These are phyloP conservation scores for Takifugu rubripes DNA, from an alignment of 2,797 vertebrate genomes.

Conservation along the genomic window DNA sequence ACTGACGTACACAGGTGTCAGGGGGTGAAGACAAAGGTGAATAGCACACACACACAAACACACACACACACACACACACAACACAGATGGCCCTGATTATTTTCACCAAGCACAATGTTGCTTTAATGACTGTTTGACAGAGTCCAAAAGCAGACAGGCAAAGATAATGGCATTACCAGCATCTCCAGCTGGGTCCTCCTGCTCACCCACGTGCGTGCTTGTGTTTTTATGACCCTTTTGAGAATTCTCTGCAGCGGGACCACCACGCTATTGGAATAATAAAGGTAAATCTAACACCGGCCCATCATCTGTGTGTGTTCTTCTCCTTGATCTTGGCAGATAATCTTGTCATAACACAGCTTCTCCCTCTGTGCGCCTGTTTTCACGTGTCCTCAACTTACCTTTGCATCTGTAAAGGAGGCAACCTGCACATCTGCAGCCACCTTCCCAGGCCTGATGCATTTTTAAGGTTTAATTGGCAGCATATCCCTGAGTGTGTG, in stretches of 20 bases:
- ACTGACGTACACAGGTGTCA: not conserved
- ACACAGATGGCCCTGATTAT: slow-evolving; percentile 40
- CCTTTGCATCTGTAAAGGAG: slow-evolving; percentile 47
- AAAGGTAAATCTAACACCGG: slow-evolving; percentile 20
- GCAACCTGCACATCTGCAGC: slow-evolving; percentile 37
- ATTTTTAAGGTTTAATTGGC: too few relatives aligned
- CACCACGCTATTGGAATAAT: slow-evolving; percentile 17
- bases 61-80: slow-evolving; percentile 16
- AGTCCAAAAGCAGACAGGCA: slow-evolving; percentile 39
- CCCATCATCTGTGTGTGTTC: slow-evolving; percentile 6
- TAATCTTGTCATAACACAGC: slow-evolving; percentile 44
- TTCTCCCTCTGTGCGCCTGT: slow-evolving; percentile 10
- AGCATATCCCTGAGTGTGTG: too few relatives aligned
- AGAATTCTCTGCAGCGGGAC: slow-evolving; percentile 42
- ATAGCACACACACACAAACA: slow-evolving; percentile 18
- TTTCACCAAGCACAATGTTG: slow-evolving; percentile 30
- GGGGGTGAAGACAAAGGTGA: slow-evolving; percentile 10
- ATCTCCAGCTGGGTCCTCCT: slow-evolving; percentile 48
- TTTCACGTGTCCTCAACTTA: slow-evolving; percentile 58
- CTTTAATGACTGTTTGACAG: slow-evolving; percentile 44
- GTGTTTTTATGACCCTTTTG: slow-evolving; percentile 29
- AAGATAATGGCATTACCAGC: slow-evolving; percentile 52
- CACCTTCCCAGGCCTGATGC: not conserved
- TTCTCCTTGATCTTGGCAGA: slow-evolving; percentile 37
- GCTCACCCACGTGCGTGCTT: slow-evolving; percentile 9